These are phyloP conservation scores for Brachionus sp. DNA, from an alignment of 1,140 invertebrate genomes.

Conservation along the genomic window DNA sequence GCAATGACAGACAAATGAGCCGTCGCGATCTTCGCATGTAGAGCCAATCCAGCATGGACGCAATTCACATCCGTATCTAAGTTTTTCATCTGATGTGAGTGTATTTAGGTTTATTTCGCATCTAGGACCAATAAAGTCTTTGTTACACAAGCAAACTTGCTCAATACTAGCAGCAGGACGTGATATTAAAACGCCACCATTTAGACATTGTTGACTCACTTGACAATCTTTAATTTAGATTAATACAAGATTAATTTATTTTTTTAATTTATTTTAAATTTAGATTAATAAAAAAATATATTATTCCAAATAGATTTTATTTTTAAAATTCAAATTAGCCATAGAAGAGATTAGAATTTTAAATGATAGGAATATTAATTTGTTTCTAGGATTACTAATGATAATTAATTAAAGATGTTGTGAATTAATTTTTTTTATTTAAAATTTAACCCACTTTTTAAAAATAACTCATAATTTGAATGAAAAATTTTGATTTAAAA, in stretches of 20 bases:
- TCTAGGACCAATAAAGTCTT: slow-evolving; percentile 40
- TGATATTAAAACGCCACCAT: slow-evolving; percentile 32
- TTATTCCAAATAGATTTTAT: too few species aligned
- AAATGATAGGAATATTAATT: too few species aligned
- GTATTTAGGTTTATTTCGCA: slow-evolving; percentile 13
- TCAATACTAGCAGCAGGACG: slow-evolving; percentile 10
- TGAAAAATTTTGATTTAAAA: too few species aligned
- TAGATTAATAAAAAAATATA: too few species aligned
- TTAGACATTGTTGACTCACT: slow-evolving; percentile 10
- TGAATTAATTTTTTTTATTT: not conserved
- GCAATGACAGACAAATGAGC: slow-evolving; percentile 42
- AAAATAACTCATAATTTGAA: too few species aligned
- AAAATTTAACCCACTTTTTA: not conserved
- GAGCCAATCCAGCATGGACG: slow-evolving; percentile 41
- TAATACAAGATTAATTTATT: not conserved
- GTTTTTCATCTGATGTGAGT: not conserved
- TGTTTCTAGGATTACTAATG: too few species aligned
- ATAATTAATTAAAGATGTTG: too few species aligned
- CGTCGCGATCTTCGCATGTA: slow-evolving; percentile 41
- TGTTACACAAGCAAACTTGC: slow-evolving; percentile 39
- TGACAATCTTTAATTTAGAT: slow-evolving; percentile 30
- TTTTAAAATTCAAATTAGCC: too few species aligned
- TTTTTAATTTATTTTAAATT: not conserved
- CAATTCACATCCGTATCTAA: slow-evolving; percentile 15
- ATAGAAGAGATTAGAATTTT: too few species aligned